Evolutionary conservation across 2,113 vertebrate species (phyloP).

Genomic region (Grus americana): DNA sequence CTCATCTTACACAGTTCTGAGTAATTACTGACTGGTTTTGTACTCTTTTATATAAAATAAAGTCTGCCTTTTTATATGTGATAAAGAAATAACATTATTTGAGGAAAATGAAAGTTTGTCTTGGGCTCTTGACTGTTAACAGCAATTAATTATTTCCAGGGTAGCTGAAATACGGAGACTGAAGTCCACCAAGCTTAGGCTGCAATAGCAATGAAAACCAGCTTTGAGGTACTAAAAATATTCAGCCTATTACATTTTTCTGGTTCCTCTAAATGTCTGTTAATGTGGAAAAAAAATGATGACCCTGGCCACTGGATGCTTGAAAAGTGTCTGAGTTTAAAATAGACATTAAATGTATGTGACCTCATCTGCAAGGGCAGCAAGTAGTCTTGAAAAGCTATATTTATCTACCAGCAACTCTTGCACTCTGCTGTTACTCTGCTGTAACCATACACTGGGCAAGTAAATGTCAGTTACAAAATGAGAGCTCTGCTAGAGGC

Average conservation of each 20-base stretch:
- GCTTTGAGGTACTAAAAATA: background rate
- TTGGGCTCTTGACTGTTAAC: background rate
- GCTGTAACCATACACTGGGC: constrained; percentile 81
- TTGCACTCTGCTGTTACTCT: constrained; percentile 75
- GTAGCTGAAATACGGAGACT: background rate
- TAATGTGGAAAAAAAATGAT: background rate
- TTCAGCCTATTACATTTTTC: background rate
- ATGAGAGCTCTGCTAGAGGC: constrained; percentile 65
- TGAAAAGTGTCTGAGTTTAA: constrained; percentile 37
- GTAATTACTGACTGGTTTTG: background rate
- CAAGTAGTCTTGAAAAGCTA: constrained; percentile 75
- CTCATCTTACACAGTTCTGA: background rate
- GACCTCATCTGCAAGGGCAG: constrained; percentile 74
- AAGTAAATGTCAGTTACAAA: constrained; percentile 83
- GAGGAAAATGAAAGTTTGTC: background rate
- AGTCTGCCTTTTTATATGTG: background rate
- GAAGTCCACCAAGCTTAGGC: background rate
- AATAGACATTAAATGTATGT: constrained; percentile 65
- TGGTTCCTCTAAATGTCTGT: background rate
- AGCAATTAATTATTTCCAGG: background rate
- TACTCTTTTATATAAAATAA: background rate
- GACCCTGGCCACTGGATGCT: background rate
- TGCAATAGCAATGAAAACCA: background rate
- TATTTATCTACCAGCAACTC: constrained; percentile 79
- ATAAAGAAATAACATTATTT: background rate